Percentiles rank a stretch among this genome's conserved stretches.
phyloP scores from a whole-genome alignment of 2,113 vertebrate genomes.

The Colistium nudipinnis region DNA sequence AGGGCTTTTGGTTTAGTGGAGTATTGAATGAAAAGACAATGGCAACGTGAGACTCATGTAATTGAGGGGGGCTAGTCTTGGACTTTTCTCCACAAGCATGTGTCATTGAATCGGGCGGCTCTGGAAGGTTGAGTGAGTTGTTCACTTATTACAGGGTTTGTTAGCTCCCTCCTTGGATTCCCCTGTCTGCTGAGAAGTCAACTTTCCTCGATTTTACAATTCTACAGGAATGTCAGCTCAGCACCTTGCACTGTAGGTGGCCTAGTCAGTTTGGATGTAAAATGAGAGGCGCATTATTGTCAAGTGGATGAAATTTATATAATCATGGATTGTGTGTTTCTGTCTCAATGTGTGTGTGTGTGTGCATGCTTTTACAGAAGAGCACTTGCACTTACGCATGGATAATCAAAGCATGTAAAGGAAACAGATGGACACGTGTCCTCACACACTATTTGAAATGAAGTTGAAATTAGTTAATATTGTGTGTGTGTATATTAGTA shows the following conservation, averaged over 20 bases:
- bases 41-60: constrained; percentile 28
- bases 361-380: background rate
- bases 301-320: too few species aligned
- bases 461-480: constrained; percentile 50
- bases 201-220: too few species aligned
- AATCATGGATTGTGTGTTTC: too few species aligned
- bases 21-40: too few species aligned
- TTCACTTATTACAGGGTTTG: background rate
- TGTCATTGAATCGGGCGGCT: constrained; percentile 19
- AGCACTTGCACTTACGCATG: constrained; percentile 27
- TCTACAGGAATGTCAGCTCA: background rate
- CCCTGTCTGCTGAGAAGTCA: background rate
- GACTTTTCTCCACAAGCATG: constrained; percentile 30
- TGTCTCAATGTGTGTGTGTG: background rate
- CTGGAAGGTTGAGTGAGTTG: background rate
- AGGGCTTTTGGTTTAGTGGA: background rate
- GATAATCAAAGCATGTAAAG: constrained; percentile 39
- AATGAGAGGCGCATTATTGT: too few species aligned
- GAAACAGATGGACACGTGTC: constrained; percentile 51
- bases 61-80: constrained; percentile 39
- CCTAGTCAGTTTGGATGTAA: background rate
- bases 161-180: background rate
- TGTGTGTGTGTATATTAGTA: constrained; percentile 28
- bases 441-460: constrained; percentile 33
- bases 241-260: background rate